A percentile compares a stretch with the other conserved stretches of the same genome.
phyloP scores from a whole-genome alignment of 2,113 vertebrate genomes.

The Shinisaurus crocodilurus region DNA sequence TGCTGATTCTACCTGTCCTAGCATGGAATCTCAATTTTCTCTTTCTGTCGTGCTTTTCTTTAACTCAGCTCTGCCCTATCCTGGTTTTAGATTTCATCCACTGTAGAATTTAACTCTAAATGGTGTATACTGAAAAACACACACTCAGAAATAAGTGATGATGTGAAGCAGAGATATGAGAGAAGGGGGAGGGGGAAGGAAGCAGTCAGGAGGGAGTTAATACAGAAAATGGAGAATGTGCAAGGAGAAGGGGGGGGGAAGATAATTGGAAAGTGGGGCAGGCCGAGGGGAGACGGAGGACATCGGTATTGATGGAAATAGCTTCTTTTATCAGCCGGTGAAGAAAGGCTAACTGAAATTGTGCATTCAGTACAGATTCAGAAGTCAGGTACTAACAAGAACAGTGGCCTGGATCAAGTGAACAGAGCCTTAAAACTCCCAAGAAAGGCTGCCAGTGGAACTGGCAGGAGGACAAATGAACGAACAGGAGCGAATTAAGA shows the following conservation, averaged over 20 bases:
- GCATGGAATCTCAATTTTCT: background rate
- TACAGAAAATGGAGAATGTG: conserved; percentile 37
- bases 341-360: background rate
- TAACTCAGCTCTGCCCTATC: background rate
- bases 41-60: too few species aligned
- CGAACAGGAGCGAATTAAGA: conserved; percentile 26
- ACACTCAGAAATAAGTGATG: conserved; percentile 6
- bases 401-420: conserved; percentile 10
- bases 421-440: conserved; percentile 38
- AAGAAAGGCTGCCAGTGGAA: background rate
- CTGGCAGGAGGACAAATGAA: background rate
- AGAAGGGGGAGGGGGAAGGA: background rate
- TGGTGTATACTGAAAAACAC: too few species aligned
- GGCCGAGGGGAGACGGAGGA: conserved; percentile 17
- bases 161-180: background rate
- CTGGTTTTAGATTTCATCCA: background rate
- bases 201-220: conserved; percentile 28
- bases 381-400: conserved; percentile 40
- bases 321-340: conserved; percentile 11
- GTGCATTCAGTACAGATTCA: conserved; percentile 23
- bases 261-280: conserved; percentile 32
- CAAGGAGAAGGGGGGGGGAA: conserved; percentile 38
- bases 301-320: conserved; percentile 52
- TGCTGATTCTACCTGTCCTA: background rate
- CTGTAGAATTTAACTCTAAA: background rate